Evolutionary conservation across 2,113 vertebrate genomes (phyloP), one percentile per base, ranked within the genome.

Genomic region (Hemichromis elongatus): DNA sequence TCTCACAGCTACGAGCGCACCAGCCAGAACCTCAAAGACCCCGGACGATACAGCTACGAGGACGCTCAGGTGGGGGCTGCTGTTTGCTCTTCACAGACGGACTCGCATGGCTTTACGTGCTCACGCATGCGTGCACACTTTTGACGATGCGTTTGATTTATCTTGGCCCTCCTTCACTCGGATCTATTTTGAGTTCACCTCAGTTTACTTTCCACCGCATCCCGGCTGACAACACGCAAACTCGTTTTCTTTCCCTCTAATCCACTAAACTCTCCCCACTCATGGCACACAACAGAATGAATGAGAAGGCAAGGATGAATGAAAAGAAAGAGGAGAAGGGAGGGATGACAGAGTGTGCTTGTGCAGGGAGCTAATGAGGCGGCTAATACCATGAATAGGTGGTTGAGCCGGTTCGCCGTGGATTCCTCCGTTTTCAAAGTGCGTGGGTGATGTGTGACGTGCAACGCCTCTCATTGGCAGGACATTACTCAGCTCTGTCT

Each of bases 1-100:
- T 99, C 98, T 89, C 98, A 98, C 94, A 99, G 98, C 95, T 99
- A 98, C 56, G 98, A 99, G 93, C 97, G 96, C 91, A 99, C 98
- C 92, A 99, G 97, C 93, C 98, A 99, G 93, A 99, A 99, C 84
- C 96, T 99, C 92, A 98, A 97, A 92, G 98, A 99, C 87, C 97
- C 98, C 7, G 98, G 98, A 42, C 97, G 98, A 92, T 97, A 99
- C 89, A 99, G 97, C 45, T 99, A 97, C 11, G 98, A 99, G 95
- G 98, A 99, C 18, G 98, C 98, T 90, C 98, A 99, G 98, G 98
- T 99, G 94, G 55, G 37, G 21, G 53, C 21, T 5, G 24, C 4
- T 77, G 28, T 80, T 81, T 59, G 16, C 42, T 40, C 16, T 50
- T 82, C 21, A 1, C 16, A 63, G 73, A 70, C 26, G n/a, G 59